phyloP scores from a whole-genome alignment of 2,113 vertebrate genomes.

The Chaetodon auriga region DNA sequence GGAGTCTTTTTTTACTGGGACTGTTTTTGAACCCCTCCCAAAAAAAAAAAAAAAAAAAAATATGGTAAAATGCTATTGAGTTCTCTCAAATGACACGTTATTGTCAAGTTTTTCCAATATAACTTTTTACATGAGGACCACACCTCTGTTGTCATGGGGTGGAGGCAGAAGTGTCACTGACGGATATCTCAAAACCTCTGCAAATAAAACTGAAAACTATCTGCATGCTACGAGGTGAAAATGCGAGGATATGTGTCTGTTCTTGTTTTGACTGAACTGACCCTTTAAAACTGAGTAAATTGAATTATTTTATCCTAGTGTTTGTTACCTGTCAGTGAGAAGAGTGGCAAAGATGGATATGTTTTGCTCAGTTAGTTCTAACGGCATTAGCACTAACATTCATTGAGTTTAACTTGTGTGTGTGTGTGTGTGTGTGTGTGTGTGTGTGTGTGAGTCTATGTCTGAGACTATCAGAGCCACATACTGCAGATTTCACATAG shows the following conservation, averaged over 20 bases:
- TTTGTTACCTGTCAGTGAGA: constrained; percentile 20
- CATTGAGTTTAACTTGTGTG: constrained; percentile 4
- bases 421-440: constrained; percentile 1
- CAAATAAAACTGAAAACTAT: constrained; percentile 20
- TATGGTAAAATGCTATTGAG: not conserved
- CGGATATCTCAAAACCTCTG: constrained; percentile 3
- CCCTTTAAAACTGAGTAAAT: constrained; percentile 16
- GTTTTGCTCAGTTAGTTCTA: constrained; percentile 4
- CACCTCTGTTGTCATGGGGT: constrained; percentile 21
- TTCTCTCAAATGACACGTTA: constrained; percentile 17
- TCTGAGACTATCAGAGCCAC: not conserved
- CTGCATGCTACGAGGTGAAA: not conserved
- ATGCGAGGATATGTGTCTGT: not conserved
- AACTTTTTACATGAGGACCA: constrained; percentile 11
- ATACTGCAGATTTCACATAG: not conserved
- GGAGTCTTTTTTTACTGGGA: not conserved
- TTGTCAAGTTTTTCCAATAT: constrained; percentile 8
- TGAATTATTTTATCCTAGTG: not conserved
- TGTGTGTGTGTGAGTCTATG: not conserved
- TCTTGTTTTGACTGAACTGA: constrained; percentile 31
- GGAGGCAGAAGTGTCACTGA: constrained; percentile 10
- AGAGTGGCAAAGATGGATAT: not conserved
- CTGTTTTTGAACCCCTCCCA: constrained; percentile 3
- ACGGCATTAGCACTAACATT: not conserved
- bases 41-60: not conserved